Evolutionary conservation across 37 sponge, comb jelly and placozoan species (phyloP), one percentile per base, ranked within the genome.

Genomic region (Agelas oroides): DNA sequence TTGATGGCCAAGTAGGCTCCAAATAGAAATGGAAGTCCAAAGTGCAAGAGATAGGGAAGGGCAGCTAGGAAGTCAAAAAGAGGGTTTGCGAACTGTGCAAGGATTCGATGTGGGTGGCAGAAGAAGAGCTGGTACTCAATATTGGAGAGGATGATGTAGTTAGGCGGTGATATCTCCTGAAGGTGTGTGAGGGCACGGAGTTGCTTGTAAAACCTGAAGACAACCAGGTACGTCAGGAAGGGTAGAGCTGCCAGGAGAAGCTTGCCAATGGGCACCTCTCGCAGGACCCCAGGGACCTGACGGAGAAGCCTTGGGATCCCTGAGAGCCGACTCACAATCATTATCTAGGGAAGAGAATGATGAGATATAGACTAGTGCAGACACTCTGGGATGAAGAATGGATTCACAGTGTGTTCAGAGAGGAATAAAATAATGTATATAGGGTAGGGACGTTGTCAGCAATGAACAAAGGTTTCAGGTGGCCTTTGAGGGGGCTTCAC

Each of bases 21-120:
- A 77, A 92, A 95, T 11, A 95, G 61, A 39, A 92, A 82, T 0
- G 96, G 96, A 3, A 95, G 91, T 5, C 82, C 80, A 55, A 95
- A 95, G 81, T 95, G 96, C 58, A 95, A 6, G 1, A 95, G 72
- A 77, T 95, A 95, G 36, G 93, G 93, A 5, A 95, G 70, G n/a
- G 91, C 90, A 15, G 96, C 96, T 16, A 92, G 81, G 27, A 92
- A 13, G 79, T 95, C 96, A 59, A 95, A 87, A 5, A 89, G 34
- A 20, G 89, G 91, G 58, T 93, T 88, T 21, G 90, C 83, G 3
- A 81, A 80, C 53, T 65, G 61, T n/a, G 95, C 84, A 17, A 95
- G 70, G n/a, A 95, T 53, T 57, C 71, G 81, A 77, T 95, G 95
- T 8, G 92, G 92, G 11, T 88, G 86, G 35, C 89, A 88, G 65